These are phyloP conservation scores for Limnothrissa miodon DNA, from an alignment of 2,113 vertebrate genomes.

Conservation along the genomic window DNA sequence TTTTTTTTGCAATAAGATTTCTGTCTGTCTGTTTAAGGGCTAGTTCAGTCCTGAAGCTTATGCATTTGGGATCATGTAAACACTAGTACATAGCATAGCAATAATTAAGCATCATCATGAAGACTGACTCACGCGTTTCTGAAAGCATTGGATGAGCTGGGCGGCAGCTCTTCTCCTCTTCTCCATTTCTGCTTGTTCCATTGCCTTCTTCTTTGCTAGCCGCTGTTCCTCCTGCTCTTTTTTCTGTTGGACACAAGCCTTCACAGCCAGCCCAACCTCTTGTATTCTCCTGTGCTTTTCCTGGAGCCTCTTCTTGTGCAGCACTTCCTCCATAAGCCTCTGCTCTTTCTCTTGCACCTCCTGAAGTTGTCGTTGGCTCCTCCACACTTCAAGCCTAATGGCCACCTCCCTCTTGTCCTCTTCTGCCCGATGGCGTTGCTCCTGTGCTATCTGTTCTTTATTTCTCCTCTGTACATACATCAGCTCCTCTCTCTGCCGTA, in stretches of 20 bases:
- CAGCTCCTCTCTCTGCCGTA: constrained; percentile 69
- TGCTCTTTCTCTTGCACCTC: constrained; percentile 66
- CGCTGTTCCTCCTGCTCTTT: constrained; percentile 72
- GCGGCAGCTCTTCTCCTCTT: constrained; percentile 68
- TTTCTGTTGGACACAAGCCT: constrained; percentile 70
- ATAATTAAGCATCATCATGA: no score
- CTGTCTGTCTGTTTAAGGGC: no score
- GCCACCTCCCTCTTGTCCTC: constrained; percentile 70
- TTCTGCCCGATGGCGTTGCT: constrained; percentile 65
- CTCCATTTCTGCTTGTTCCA: constrained; percentile 67
- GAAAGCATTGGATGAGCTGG: constrained; percentile 75
- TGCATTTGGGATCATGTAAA: no score
- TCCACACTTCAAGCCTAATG: constrained; percentile 74
- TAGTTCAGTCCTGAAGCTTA: no score
- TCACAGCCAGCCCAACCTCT: constrained; percentile 72
- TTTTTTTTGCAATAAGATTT: no score
- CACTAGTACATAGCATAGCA: no score
- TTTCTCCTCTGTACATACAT: constrained; percentile 54
- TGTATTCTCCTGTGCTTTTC: constrained; percentile 68
- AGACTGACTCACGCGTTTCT: constrained; percentile 79
- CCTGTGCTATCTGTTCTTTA: constrained; percentile 52
- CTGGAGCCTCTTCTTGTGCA: constrained; percentile 65
- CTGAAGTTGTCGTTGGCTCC: constrained; percentile 68
- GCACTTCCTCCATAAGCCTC: constrained; percentile 68
- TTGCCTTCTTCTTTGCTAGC: constrained; percentile 63